Evolutionary conservation across 2,888 invertebrate genomes (phyloP), one percentile per base, ranked within the genome.

Genomic region (Bombylius discolor): DNA sequence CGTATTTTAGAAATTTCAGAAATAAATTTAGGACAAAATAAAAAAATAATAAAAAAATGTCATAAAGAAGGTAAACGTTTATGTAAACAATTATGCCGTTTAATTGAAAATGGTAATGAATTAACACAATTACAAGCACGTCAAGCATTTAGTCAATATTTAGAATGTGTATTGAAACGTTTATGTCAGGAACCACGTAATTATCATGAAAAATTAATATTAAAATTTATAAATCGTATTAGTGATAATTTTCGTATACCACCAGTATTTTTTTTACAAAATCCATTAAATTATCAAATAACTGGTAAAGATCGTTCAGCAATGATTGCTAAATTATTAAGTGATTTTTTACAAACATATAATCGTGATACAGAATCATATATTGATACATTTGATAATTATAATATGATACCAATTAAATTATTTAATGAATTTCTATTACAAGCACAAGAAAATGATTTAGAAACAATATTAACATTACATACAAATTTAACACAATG

Each of bases 311-410:
- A 90, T 71, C 78, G 86, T 33, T 85, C 89, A 58, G 90, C 90
- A 3, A 83, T 90, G 64, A 84, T 89, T 52, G 88, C 90, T 3
- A 91, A 89, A 71, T 84, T 89, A 64, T 76, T 89, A 52, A 87
- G 87, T 67, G 90, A 91, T 71, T 91, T 89, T 73, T 78, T 91
- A 52, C 87, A 88, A 74, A 77, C 85, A 65, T 91, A 90, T 74
- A 87, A 86, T 68, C 78, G 85, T 55, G 90, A 90, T 73, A 90
- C 90, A 0, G 89, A 90, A 64, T 74, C 86, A 34, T 87, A 84
- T 67, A 79, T 83, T 5, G 86, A 87, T 70, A 80, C 83, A 54
- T 81, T 82, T 58, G 87, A 87, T 64, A 77, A 79, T 59, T 80
- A 82, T 52, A 81, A 59, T 42, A 73, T 73, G 70, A 73, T 74